Evolutionary conservation across 2,113 vertebrate genomes (phyloP).

Genomic region (Clarias batrachus): DNA sequence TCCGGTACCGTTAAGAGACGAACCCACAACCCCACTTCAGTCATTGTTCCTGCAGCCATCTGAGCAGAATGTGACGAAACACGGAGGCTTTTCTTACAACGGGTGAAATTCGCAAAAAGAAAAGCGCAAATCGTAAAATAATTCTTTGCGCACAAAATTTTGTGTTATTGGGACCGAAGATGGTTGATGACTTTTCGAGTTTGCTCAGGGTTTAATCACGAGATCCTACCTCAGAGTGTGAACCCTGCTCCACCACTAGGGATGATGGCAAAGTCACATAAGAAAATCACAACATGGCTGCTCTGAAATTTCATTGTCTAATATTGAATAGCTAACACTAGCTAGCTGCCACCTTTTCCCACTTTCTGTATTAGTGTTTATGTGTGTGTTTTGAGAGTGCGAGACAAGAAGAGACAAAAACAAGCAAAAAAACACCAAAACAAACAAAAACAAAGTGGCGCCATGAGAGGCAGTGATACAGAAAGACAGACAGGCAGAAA

Average conservation of each 20-base stretch:
- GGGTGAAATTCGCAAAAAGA: neutral
- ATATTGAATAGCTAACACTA: too few species aligned
- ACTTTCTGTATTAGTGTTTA: neutral
- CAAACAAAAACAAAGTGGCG: neutral
- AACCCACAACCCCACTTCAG: neutral
- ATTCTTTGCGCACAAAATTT: neutral
- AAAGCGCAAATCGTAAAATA: neutral
- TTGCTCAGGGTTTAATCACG: too few species aligned
- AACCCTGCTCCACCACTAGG: too few species aligned
- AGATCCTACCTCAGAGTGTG: too few species aligned
- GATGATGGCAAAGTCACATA: too few species aligned
- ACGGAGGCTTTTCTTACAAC: neutral
- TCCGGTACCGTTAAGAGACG: neutral
- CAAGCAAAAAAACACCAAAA: neutral
- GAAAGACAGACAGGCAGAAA: neutral
- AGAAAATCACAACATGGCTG: too few species aligned
- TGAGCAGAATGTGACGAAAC: neutral
- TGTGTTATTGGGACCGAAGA: neutral
- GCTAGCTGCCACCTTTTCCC: neutral
- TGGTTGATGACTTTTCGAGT: too few species aligned
- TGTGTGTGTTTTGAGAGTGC: neutral
- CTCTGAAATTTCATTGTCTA: too few species aligned
- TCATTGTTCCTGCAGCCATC: neutral
- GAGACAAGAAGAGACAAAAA: neutral
- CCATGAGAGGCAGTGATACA: too few species aligned